A percentile compares a stretch with the other conserved stretches of the same genome.
These are phyloP conservation scores for Oreochromis tanganicae DNA, from an alignment of 2,113 vertebrate species.

Conservation along the genomic window DNA sequence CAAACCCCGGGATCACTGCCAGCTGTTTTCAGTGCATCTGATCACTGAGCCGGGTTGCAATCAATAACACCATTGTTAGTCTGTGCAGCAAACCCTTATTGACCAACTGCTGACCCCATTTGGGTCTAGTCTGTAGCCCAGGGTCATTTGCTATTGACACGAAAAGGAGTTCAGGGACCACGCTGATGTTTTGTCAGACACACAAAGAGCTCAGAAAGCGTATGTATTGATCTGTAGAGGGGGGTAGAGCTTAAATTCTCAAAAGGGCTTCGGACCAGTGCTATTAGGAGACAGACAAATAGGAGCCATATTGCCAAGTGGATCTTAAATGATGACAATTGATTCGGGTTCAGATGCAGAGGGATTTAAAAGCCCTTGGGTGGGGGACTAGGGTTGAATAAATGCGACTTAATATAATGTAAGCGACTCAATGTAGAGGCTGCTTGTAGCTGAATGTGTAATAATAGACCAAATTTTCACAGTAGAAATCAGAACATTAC, in stretches of 20 bases:
- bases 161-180: conserved; percentile 9
- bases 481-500: background rate
- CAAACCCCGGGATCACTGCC: background rate
- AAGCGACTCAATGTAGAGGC: background rate
- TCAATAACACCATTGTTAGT: conserved; percentile 46
- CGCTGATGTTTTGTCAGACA: conserved; percentile 2
- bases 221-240: conserved; percentile 42
- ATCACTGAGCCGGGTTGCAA: conserved; percentile 11
- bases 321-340: conserved; percentile 22
- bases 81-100: conserved; percentile 21
- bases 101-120: conserved; percentile 43
- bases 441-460: background rate
- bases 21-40: conserved; percentile 20
- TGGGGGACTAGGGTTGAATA: background rate
- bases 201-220: conserved; percentile 14
- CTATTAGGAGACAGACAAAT: conserved; percentile 16
- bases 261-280: background rate
- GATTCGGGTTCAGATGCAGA: background rate
- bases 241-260: background rate
- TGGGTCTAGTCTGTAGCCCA: conserved; percentile 6
- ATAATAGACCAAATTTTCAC: background rate
- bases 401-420: background rate
- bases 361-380: background rate
- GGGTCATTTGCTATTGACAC: conserved; percentile 31
- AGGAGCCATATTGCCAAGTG: conserved; percentile 1